A percentile compares a stretch with the other conserved stretches of the same genome.
Evolutionary conservation across 2,888 invertebrate genomes (phyloP).

Genomic region (Tetropium fuscum): DNA sequence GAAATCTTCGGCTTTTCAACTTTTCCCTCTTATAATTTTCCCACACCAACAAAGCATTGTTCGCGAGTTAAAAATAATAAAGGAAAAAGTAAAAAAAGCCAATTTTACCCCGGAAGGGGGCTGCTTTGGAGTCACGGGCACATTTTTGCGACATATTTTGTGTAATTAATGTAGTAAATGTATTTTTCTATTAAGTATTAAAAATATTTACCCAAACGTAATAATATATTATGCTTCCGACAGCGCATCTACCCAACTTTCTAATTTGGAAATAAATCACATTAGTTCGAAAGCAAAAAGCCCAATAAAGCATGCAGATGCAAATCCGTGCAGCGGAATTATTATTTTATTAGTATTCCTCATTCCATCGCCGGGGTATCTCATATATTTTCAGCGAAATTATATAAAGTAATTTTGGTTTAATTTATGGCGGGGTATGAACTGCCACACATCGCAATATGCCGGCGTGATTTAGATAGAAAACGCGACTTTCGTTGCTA

Average conservation of each 20-base stretch:
- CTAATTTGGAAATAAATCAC: constrained; percentile 47
- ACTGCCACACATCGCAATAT: constrained; percentile 61
- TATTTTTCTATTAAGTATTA: no score
- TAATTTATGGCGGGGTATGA: constrained; percentile 59
- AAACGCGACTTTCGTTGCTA: constrained; percentile 63
- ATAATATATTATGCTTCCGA: constrained; percentile 6
- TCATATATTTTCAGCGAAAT: constrained; percentile 56
- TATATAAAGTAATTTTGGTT: constrained; percentile 61
- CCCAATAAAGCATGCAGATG: constrained; percentile 51
- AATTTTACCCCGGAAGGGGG: no score
- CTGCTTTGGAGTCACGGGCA: no score
- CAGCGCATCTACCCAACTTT: constrained; percentile 24
- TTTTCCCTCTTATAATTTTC: no score
- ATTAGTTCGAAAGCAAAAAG: constrained; percentile 48
- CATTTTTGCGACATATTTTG: no score
- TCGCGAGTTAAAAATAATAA: no score
- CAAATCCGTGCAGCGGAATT: constrained; percentile 49
- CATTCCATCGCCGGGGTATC: constrained; percentile 39
- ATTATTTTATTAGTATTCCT: constrained; percentile 52
- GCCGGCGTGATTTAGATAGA: constrained; percentile 64
- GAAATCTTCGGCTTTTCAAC: no score
- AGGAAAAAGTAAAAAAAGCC: no score
- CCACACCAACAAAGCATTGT: no score
- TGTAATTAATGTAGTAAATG: no score
- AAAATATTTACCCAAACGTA: no score